These are phyloP conservation scores for Aphaenogaster floridana DNA, from an alignment of 1,140 invertebrate species.

Conservation along the genomic window DNA sequence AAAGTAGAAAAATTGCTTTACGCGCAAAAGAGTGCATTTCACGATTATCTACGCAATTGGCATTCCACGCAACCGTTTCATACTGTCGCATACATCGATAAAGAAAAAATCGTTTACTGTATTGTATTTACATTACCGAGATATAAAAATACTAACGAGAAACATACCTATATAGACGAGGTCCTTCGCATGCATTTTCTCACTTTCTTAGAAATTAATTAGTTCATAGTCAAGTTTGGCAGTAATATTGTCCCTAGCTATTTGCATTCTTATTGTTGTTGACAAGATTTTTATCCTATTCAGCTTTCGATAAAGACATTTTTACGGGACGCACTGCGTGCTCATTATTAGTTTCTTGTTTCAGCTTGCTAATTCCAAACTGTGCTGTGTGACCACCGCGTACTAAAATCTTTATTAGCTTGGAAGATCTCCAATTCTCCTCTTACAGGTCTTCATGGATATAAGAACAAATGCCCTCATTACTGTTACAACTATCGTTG, in stretches of 20 bases:
- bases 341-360: slow-evolving; percentile 52
- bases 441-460: slow-evolving; percentile 54
- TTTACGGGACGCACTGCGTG: slow-evolving; percentile 66
- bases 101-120: slow-evolving; percentile 74
- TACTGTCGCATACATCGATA: slow-evolving; percentile 71
- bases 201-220: slow-evolving; percentile 81
- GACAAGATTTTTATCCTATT: slow-evolving; percentile 74
- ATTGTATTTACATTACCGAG: slow-evolving; percentile 81
- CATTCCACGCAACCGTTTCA: slow-evolving; percentile 62
- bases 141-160: slow-evolving; percentile 86
- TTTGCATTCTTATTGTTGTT: slow-evolving; percentile 84
- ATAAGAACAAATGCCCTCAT: slow-evolving; percentile 67
- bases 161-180: slow-evolving; percentile 81
- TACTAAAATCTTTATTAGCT: slow-evolving; percentile 70
- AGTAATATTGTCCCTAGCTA: slow-evolving; percentile 87
- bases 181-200: slow-evolving; percentile 75
- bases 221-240: slow-evolving; percentile 86
- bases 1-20: slow-evolving; percentile 53
- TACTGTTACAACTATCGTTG: slow-evolving; percentile 54
- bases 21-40: slow-evolving; percentile 30
- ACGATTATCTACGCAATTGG: slow-evolving; percentile 77
- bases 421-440: slow-evolving; percentile 70
- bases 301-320: slow-evolving; percentile 69
- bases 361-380: slow-evolving; percentile 43
- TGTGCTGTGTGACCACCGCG: slow-evolving; percentile 46